These are phyloP conservation scores for Dynastes tityus DNA, from an alignment of 2,888 invertebrate species.

Conservation along the genomic window DNA sequence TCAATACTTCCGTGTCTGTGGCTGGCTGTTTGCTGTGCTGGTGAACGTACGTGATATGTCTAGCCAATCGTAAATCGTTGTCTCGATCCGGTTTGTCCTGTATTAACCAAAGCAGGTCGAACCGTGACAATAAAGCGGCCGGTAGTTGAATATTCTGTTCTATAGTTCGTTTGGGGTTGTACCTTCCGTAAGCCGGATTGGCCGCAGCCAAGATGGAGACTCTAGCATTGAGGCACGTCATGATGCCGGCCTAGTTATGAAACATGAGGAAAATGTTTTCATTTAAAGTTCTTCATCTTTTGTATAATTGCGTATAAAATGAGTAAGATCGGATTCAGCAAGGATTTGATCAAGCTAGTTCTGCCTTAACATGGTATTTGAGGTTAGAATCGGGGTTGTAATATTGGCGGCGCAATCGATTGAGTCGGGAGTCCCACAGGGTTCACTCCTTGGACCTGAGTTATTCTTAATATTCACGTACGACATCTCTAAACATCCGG, in stretches of 20 bases:
- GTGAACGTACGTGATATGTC: slow-evolving; percentile 98
- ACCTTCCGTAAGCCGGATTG: slow-evolving; percentile 98
- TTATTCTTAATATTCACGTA: too few species aligned
- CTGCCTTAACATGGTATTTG: not conserved
- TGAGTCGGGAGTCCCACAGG: too few species aligned
- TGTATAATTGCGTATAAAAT: too few species aligned
- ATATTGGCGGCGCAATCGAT: not conserved
- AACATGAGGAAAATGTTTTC: not conserved
- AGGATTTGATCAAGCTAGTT: not conserved
- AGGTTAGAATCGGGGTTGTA: not conserved
- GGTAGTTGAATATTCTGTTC: slow-evolving; percentile 99
- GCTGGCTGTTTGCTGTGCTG: slow-evolving; percentile 92
- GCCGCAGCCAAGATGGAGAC: slow-evolving; percentile 98
- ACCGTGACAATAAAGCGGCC: slow-evolving; percentile 95
- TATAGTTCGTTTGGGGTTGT: slow-evolving; percentile 94
- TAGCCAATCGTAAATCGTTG: slow-evolving; percentile 87
- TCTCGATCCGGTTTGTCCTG: slow-evolving; percentile 85
- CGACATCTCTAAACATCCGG: too few species aligned
- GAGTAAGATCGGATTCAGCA: too few species aligned
- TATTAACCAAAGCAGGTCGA: slow-evolving; percentile 96
- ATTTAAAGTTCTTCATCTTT: too few species aligned
- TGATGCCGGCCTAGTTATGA: slow-evolving; percentile 88
- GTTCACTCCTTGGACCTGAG: too few species aligned
- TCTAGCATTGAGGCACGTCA: slow-evolving; percentile 97
- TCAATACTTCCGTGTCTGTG: slow-evolving; percentile 80